A percentile compares a stretch with the other conserved stretches of the same genome.
These are phyloP conservation scores for Pungitius pungitius DNA, from an alignment of 2,113 vertebrate genomes.

Conservation along the genomic window DNA sequence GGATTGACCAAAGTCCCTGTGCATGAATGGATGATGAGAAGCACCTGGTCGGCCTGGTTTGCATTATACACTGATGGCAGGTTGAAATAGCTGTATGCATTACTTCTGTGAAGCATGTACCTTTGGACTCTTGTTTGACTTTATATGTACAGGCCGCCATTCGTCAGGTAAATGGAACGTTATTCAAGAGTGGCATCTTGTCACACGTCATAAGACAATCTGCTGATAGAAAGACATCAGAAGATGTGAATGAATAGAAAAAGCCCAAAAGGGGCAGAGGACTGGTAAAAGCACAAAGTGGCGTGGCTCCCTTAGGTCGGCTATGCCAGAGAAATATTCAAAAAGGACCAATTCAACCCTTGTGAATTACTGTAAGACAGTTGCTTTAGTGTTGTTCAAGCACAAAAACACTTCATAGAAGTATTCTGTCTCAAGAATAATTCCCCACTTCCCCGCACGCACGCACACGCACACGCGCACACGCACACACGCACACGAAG, in stretches of 20 bases:
- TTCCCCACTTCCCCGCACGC: not conserved
- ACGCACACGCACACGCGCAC: too few species aligned
- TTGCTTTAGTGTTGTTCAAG: not conserved
- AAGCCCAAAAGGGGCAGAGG: not conserved
- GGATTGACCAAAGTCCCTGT: not conserved
- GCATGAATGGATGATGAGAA: not conserved
- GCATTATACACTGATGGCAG: not conserved
- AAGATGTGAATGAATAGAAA: not conserved
- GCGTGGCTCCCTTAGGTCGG: not conserved
- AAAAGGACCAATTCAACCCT: not conserved
- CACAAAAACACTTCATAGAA: not conserved
- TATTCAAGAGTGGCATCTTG: not conserved
- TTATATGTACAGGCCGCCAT: not conserved
- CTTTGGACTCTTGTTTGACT: not conserved
- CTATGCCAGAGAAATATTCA: not conserved
- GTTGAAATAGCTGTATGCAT: not conserved
- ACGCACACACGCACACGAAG: too few species aligned
- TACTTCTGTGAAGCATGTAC: not conserved
- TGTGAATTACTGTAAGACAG: not conserved
- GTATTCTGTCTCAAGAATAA: not conserved
- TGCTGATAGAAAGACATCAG: not conserved
- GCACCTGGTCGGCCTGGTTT: not conserved
- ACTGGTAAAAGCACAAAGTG: not conserved
- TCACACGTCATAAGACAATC: not conserved
- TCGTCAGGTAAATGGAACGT: not conserved